Base-by-base conservation (phyloP, 2,797 vertebrate species). In the Typhlichthys subterraneus region DNA sequence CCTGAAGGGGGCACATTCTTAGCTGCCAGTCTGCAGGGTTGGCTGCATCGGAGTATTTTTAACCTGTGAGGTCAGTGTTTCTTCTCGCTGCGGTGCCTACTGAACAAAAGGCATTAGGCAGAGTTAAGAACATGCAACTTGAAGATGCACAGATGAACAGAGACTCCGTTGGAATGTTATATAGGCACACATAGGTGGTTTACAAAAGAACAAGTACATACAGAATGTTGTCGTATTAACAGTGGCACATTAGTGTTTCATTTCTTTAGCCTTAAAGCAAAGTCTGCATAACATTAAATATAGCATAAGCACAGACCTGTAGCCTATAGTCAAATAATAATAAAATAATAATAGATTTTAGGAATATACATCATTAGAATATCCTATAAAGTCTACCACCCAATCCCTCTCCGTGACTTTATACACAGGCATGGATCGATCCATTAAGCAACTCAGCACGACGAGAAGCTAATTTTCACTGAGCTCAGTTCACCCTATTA, bases 11-110 rank as follows among this genome's bases (percentile, higher is more conserved):
- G 9, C 67, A 72, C 83, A 77, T 85, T 93, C 89, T 94, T 93
- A 79, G 91, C 82, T 19, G 78, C 79, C 53, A 80, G 86, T 19
- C 80, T 59, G 65, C 91, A 53, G 73, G 86, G 92, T 70, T 88
- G 83, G 58, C 85, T 86, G 87, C 78, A 87, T 83, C 59, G 46
- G 65, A 33, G 66, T 85, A 81, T 89, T 91, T 89, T 91, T 91
- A 73, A 77, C 73, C 12, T 79, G 88, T 49, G 72, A 2, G 62
- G 75, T 77, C 50, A 76, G 87, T 70, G 85, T 87, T 70, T 90
- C 77, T 53, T 79, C 77, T 15, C 4, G 67, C 50, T 58, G 65
- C 17, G 49, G 68, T 70, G 53, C 67, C 19, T 66, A 69, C 86
- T 90, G 70, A 73, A 89, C 70, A 85, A 85, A 87, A 83, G 66